These are phyloP conservation scores for Osmoderma eremita DNA, from an alignment of 2,888 invertebrate species.

Conservation along the genomic window DNA sequence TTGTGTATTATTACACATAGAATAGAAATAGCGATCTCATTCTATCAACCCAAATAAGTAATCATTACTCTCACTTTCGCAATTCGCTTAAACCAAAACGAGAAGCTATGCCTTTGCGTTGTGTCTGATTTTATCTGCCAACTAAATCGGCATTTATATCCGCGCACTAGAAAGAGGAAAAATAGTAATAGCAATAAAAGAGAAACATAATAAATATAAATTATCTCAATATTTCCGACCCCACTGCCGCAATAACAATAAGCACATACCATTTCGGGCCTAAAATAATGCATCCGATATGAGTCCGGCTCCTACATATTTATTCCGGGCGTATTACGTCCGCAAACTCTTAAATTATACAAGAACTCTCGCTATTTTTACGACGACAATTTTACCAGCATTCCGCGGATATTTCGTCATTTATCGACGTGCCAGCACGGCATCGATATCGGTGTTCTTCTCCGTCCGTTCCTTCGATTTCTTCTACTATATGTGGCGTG, in stretches of 20 bases:
- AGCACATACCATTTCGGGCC: slow-evolving; percentile 19
- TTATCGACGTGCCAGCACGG: slow-evolving; percentile 35
- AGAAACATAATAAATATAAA: slow-evolving; percentile 21
- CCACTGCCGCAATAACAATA: slow-evolving; percentile 13
- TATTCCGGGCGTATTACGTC: slow-evolving; percentile 33
- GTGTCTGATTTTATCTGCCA: neutral
- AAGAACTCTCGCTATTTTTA: slow-evolving; percentile 37
- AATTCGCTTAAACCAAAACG: slow-evolving; percentile 11
- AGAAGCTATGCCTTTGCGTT: neutral
- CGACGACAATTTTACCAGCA: slow-evolving; percentile 36
- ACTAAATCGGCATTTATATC: slow-evolving; percentile 1
- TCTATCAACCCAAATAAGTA: slow-evolving; percentile 5
- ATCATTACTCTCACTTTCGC: slow-evolving; percentile 8
- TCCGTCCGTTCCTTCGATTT: slow-evolving; percentile 3
- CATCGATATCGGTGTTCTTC: slow-evolving; percentile 19
- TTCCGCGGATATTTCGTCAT: slow-evolving; percentile 35
- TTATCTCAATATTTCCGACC: slow-evolving; percentile 21
- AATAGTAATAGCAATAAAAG: neutral
- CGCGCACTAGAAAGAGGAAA: neutral
- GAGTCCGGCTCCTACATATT: slow-evolving; percentile 28
- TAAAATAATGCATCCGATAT: slow-evolving; percentile 29
- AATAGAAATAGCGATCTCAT: neutral
- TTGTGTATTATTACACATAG: no score
- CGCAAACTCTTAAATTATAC: slow-evolving; percentile 36
- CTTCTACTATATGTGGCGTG: neutral